These are phyloP conservation scores for Stichopus horrens DNA, from an alignment of 53 echinoderm and acorn worm species.

Conservation along the genomic window DNA sequence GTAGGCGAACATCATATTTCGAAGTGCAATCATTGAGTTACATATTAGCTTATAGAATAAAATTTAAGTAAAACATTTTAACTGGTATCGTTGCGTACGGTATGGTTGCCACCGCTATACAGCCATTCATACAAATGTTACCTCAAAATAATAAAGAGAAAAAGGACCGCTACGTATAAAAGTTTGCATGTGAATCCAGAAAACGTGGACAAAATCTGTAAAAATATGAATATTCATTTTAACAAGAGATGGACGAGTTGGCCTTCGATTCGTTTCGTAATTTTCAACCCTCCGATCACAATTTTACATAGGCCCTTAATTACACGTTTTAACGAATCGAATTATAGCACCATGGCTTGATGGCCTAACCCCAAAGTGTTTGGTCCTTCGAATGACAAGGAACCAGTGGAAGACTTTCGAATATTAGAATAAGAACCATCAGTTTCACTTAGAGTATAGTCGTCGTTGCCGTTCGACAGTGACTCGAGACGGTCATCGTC, in stretches of 20 bases:
- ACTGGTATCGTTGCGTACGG: too few relatives aligned
- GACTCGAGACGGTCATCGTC: neutral
- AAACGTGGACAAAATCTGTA: neutral
- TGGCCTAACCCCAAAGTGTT: conserved; percentile 19
- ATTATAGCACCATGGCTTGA: conserved; percentile 43
- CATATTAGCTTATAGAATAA: too few relatives aligned
- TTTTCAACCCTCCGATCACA: neutral
- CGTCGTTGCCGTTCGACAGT: neutral
- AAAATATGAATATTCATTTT: neutral
- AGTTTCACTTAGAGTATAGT: neutral
- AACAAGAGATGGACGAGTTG: neutral
- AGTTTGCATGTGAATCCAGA: neutral
- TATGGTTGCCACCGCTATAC: neutral
- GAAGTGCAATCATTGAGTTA: too few relatives aligned
- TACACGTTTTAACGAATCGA: neutral
- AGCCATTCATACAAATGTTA: neutral
- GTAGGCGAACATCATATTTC: too few relatives aligned
- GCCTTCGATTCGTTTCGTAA: neutral
- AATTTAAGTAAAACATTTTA: too few relatives aligned
- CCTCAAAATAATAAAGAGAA: neutral
- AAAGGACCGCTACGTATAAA: neutral
- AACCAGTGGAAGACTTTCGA: conserved; percentile 39
- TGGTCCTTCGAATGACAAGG: conserved; percentile 34
- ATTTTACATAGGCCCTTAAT: neutral
- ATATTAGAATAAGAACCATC: conserved; percentile 16